A percentile compares a stretch with the other conserved stretches of the same genome.
Evolutionary conservation across 2,888 invertebrate species (phyloP).

Genomic region (Automeris io): DNA sequence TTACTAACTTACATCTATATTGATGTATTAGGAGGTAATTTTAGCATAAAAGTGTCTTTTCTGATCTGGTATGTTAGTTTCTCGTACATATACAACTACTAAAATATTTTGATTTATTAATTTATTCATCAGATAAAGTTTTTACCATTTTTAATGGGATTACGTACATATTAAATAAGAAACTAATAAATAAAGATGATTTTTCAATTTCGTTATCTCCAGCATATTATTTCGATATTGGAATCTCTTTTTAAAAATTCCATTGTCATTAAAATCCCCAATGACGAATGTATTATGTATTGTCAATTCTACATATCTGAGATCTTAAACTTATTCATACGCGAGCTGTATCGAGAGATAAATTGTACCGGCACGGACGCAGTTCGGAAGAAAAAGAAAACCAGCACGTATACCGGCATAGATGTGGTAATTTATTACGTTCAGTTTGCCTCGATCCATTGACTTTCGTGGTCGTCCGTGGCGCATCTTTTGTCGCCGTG

Average conservation of each 20-base stretch:
- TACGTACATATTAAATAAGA: not conserved
- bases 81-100: too few species aligned
- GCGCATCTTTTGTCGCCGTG: conserved; percentile 63
- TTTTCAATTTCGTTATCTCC: not conserved
- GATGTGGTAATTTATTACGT: conserved; percentile 71
- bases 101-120: too few species aligned
- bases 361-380: conserved; percentile 64
- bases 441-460: conserved; percentile 65
- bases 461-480: conserved; percentile 64
- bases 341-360: conserved; percentile 63
- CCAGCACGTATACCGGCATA: conserved; percentile 49
- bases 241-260: conserved; percentile 7
- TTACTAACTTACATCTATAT: too few species aligned
- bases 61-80: too few species aligned
- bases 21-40: too few species aligned
- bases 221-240: not conserved
- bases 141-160: not conserved
- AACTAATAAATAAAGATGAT: not conserved
- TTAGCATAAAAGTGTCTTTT: too few species aligned
- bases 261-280: conserved; percentile 7
- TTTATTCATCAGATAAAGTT: too few species aligned
- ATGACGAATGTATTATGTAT: conserved; percentile 17
- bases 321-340: conserved; percentile 54
- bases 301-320: conserved; percentile 38
- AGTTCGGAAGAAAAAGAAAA: conserved; percentile 54